phyloP scores from a whole-genome alignment of 2,113 vertebrate genomes.

The Bungarus multicinctus region DNA sequence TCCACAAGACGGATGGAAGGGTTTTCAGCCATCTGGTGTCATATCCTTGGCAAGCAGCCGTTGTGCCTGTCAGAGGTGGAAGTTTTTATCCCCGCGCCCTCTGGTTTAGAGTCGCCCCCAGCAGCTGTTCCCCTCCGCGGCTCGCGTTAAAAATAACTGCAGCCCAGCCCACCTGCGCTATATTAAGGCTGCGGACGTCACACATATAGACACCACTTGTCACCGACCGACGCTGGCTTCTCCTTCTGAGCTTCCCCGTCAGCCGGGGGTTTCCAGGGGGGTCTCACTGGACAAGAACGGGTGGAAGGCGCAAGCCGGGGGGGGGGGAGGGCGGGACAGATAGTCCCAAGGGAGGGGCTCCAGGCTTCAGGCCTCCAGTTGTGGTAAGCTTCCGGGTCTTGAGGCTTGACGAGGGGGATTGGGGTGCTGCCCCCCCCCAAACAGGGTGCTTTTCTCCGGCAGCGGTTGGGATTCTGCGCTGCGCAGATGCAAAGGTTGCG shows the following conservation, averaged over 20 bases:
- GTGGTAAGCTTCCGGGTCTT: neutral
- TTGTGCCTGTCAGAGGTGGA: neutral
- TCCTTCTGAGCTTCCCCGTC: no score
- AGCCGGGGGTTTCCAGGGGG: neutral
- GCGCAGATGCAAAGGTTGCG: neutral
- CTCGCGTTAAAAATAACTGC: neutral
- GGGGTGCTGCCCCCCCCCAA: no score
- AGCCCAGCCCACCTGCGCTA: neutral
- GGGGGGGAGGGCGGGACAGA: no score
- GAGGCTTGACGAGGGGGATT: neutral
- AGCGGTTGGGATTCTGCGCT: neutral
- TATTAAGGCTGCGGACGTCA: neutral
- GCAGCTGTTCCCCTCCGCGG: neutral
- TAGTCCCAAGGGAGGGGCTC: neutral
- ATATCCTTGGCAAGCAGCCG: neutral
- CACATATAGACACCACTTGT: accelerated
- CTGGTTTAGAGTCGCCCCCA: neutral
- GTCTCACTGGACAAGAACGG: neutral
- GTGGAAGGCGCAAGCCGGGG: neutral
- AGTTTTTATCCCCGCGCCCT: neutral
- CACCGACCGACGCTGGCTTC: accelerated
- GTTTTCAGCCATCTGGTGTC: accelerated
- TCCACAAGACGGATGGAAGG: accelerated
- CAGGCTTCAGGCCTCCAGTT: neutral
- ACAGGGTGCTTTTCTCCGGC: neutral